phyloP scores from a whole-genome alignment of 1,140 invertebrate species.

The Zaprionus capensis region DNA sequence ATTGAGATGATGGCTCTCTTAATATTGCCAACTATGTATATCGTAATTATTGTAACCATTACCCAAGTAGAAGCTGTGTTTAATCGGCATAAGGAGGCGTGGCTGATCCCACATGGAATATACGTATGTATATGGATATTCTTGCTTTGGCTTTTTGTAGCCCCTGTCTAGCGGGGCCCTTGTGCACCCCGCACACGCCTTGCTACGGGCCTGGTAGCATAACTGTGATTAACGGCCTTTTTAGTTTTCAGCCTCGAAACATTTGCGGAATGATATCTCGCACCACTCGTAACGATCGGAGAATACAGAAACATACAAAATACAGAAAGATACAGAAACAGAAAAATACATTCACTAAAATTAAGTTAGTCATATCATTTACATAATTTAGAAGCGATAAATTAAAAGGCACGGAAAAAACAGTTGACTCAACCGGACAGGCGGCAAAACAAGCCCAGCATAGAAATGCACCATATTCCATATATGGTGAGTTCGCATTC shows the following conservation, averaged over 20 bases:
- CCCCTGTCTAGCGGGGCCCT: too few species aligned
- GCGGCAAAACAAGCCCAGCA: conserved; percentile 25
- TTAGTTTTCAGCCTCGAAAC: conserved; percentile 45
- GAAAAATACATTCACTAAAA: conserved; percentile 71
- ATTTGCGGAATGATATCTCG: conserved; percentile 38
- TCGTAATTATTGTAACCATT: too few species aligned
- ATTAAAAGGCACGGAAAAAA: conserved; percentile 69
- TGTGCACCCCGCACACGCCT: too few species aligned
- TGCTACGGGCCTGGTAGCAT: not conserved
- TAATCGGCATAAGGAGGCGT: too few species aligned
- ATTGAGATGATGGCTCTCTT: too few species aligned
- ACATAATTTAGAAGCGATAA: conserved; percentile 78
- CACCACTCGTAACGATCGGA: conserved; percentile 40
- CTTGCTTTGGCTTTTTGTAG: too few species aligned
- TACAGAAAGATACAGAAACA: conserved; percentile 26
- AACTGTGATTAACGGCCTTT: conserved; percentile 58
- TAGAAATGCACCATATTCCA: conserved; percentile 34
- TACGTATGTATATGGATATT: too few species aligned
- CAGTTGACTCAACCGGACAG: conserved; percentile 20
- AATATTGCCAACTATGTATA: too few species aligned
- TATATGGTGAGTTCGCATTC: conserved; percentile 26
- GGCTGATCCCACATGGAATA: too few species aligned
- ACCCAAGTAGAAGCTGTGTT: too few species aligned
- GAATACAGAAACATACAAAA: conserved; percentile 14
- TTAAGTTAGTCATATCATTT: conserved; percentile 73